A percentile compares a stretch with the other conserved stretches of the same genome.
Evolutionary conservation across 2,888 invertebrate species (phyloP).

Genomic region (Apotomis capreana): DNA sequence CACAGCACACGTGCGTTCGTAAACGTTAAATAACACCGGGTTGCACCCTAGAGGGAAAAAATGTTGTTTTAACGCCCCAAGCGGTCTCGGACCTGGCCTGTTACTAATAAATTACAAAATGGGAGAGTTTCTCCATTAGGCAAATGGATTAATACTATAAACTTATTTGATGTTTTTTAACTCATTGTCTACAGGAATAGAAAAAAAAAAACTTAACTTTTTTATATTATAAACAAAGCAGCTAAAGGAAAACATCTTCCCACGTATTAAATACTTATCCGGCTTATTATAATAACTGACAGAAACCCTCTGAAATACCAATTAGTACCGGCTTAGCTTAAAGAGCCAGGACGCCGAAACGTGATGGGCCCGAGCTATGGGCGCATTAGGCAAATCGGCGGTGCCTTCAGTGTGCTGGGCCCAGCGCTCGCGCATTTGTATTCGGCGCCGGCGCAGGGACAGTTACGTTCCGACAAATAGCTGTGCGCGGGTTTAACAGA

Average conservation of each 20-base stretch:
- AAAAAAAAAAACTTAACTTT: too few relatives aligned
- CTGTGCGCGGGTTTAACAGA: conserved; percentile 57
- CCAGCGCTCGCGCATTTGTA: conserved; percentile 60
- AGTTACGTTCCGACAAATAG: conserved; percentile 73
- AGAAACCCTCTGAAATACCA: conserved; percentile 21
- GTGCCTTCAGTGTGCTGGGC: conserved; percentile 51
- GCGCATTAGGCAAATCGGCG: conserved; percentile 62
- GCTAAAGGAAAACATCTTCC: neutral
- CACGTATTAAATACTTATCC: conserved; percentile 21
- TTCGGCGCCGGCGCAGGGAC: conserved; percentile 57
- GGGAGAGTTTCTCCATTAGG: neutral
- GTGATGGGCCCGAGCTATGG: conserved; percentile 57
- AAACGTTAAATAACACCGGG: neutral
- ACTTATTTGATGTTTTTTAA: too few relatives aligned
- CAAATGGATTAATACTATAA: too few relatives aligned
- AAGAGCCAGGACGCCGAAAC: conserved; percentile 45
- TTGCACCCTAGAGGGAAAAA: conserved; percentile 11
- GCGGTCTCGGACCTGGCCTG: conserved; percentile 12
- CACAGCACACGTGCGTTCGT: conserved; percentile 22
- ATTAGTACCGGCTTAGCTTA: conserved; percentile 35
- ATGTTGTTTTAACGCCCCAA: conserved; percentile 24
- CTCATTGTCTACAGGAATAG: too few relatives aligned
- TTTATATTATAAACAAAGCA: too few relatives aligned
- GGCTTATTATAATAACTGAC: conserved; percentile 20
- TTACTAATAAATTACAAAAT: conserved; percentile 19